Evolutionary conservation across 1,140 invertebrate genomes (phyloP).

Genomic region (Temnothorax longispinosus): DNA sequence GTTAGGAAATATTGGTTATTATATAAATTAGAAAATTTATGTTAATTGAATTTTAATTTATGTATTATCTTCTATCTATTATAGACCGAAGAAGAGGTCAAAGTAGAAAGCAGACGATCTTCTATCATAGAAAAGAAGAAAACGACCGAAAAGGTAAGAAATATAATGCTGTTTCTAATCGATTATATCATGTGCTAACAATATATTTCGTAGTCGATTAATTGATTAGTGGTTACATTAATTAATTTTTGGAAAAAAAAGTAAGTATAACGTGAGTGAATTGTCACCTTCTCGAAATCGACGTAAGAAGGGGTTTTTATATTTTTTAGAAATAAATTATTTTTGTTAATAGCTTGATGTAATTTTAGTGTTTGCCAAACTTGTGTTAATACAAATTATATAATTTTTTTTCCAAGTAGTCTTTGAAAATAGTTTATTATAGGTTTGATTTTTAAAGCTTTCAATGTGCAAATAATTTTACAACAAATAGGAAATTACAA

Average conservation of each 20-base stretch:
- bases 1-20: neutral
- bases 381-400: slow-evolving; percentile 9
- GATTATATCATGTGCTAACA: slow-evolving; percentile 34
- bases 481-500: neutral
- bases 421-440: slow-evolving; percentile 3
- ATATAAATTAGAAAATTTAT: neutral
- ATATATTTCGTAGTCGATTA: slow-evolving; percentile 17
- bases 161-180: neutral
- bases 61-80: neutral
- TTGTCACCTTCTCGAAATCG: slow-evolving; percentile 57
- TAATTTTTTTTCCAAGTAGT: neutral
- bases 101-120: slow-evolving; percentile 87
- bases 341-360: slow-evolving; percentile 6
- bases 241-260: neutral
- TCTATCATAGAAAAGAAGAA: slow-evolving; percentile 88
- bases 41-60: neutral
- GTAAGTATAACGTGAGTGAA: slow-evolving; percentile 61
- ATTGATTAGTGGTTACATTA: slow-evolving; percentile 28
- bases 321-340: slow-evolving; percentile 11
- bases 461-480: slow-evolving; percentile 9
- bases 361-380: slow-evolving; percentile 5
- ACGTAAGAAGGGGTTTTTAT: slow-evolving; percentile 43
- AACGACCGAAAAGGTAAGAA: slow-evolving; percentile 87
- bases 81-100: slow-evolving; percentile 86
- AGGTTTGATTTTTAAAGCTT: slow-evolving; percentile 12